Percentiles rank a stretch among this genome's conserved stretches.
Conservation (phyloP, 1,140 invertebrate genomes). For the Lasioglossum baleicum region DNA sequence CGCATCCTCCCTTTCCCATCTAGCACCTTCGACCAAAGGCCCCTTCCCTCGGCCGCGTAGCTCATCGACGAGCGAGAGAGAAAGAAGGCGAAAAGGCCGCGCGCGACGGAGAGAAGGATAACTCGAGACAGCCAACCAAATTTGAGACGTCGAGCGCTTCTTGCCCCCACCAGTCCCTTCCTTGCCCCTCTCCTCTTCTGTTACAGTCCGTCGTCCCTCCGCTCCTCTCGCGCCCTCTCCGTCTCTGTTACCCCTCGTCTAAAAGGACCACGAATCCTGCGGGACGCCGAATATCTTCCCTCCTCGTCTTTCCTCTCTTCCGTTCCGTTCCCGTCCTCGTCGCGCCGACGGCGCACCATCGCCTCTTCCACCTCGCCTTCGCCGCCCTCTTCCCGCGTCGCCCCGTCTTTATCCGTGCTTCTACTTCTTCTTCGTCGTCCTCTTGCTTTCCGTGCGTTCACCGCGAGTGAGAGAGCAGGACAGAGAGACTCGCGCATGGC, state of each 20-base stretch:
- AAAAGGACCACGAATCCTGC: conserved; percentile 54
- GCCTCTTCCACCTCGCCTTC: conserved; percentile 27
- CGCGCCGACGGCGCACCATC: no score
- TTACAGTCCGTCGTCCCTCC: conserved; percentile 13
- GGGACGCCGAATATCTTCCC: conserved; percentile 41
- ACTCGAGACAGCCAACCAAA: conserved; percentile 76
- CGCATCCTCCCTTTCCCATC: conserved; percentile 37
- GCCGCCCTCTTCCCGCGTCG: conserved; percentile 1
- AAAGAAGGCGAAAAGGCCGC: conserved; percentile 32
- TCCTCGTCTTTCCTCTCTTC: conserved; percentile 41
- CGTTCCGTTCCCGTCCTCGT: no score
- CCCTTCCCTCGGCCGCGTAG: conserved; percentile 1
- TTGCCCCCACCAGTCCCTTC: conserved; percentile 63
- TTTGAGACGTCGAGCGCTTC: conserved; percentile 71
- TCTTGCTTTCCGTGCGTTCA: no score
- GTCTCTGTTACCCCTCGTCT: conserved; percentile 18
- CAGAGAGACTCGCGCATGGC: conserved; percentile 52
- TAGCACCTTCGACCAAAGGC: conserved; percentile 9
- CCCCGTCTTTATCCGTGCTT: not conserved
- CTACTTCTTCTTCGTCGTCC: conserved; percentile 11
- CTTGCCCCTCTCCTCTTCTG: conserved; percentile 35
- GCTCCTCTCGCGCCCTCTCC: no score
- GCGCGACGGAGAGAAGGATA: no score
- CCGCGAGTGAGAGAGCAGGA: no score
- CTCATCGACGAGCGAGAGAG: not conserved